Conservation (phyloP, 2,113 vertebrate genomes). For the Pluvialis apricaria region DNA sequence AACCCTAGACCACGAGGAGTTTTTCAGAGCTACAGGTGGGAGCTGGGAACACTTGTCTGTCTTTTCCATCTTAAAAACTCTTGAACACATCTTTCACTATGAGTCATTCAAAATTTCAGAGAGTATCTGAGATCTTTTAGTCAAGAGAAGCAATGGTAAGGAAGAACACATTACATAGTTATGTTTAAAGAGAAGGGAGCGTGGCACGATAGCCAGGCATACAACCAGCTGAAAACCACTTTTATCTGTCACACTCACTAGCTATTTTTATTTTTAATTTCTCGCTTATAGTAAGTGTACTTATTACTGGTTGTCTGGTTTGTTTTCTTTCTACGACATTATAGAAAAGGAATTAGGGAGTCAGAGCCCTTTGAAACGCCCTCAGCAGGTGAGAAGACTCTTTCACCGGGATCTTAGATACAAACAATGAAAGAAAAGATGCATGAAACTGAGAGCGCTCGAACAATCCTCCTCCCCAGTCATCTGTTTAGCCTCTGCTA, state of each 20-base stretch:
- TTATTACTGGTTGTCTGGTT: background rate
- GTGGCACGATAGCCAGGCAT: background rate
- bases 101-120: background rate
- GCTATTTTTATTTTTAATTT: background rate
- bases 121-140: background rate
- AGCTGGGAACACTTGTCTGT: background rate
- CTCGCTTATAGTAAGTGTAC: background rate
- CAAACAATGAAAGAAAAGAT: background rate
- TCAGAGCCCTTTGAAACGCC: background rate
- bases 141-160: background rate
- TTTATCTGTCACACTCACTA: background rate
- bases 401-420: background rate
- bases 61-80: background rate
- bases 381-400: background rate
- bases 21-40: slow-evolving; percentile 6
- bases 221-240: background rate
- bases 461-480: background rate
- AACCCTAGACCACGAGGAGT: background rate
- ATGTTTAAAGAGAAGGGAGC: background rate
- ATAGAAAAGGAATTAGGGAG: background rate
- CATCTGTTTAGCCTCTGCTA: background rate
- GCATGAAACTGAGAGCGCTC: background rate
- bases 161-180: background rate
- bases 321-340: background rate
- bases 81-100: background rate